Evolutionary conservation across 2,113 vertebrate genomes (phyloP).

Genomic region (Athene cunicularia): DNA sequence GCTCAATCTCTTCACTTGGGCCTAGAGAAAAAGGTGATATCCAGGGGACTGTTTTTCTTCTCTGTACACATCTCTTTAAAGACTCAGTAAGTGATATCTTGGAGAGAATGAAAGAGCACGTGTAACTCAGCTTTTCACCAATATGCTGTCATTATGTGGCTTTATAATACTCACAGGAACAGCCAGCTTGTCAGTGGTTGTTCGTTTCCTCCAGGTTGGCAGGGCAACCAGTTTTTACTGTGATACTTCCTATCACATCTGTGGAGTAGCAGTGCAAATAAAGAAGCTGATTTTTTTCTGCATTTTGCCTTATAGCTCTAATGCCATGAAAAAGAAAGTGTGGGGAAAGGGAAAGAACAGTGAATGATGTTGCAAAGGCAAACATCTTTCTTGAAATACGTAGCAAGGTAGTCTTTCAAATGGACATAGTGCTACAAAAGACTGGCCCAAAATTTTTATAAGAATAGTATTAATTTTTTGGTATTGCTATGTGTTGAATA

Average conservation of each 20-base stretch:
- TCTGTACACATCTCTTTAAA: no score
- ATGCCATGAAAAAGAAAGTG: neutral
- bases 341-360: neutral
- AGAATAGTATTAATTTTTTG: neutral
- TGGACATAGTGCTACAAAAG: neutral
- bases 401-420: neutral
- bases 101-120: neutral
- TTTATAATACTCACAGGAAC: neutral
- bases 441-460: neutral
- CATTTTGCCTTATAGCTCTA: neutral
- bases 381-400: neutral
- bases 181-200: neutral
- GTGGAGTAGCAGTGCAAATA: neutral
- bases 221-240: neutral
- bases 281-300: neutral
- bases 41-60: neutral
- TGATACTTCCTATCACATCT: neutral
- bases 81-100: neutral
- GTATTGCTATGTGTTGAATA: neutral
- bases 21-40: neutral
- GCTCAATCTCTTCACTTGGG: neutral
- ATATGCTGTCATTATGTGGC: neutral
- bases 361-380: neutral
- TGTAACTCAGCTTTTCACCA: neutral
- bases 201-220: neutral